Conservation (phyloP, 2,888 invertebrate genomes). For the Lacanobia wlatinum region DNA sequence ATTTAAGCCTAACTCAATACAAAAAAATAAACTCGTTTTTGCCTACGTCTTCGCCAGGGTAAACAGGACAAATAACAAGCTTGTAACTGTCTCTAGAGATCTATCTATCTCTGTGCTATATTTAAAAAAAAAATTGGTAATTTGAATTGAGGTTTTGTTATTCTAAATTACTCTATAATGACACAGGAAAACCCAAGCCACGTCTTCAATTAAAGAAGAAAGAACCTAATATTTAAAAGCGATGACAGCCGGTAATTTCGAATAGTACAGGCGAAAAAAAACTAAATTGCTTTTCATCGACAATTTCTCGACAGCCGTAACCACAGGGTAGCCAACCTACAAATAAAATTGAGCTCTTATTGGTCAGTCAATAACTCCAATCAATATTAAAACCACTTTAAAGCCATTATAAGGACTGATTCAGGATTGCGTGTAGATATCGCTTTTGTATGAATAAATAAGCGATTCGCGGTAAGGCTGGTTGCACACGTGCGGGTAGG, state of each 20-base stretch:
- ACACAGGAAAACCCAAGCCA: background rate
- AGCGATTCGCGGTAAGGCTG: slow-evolving; percentile 65
- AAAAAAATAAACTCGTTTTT: background rate
- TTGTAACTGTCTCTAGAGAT: too few species aligned
- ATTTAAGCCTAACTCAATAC: too few species aligned
- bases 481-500: slow-evolving; percentile 66
- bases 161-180: background rate
- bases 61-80: too few species aligned
- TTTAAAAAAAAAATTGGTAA: background rate
- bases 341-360: slow-evolving; percentile 52
- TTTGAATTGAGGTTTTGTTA: background rate
- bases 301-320: slow-evolving; percentile 33
- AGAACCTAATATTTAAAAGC: background rate
- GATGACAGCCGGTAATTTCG: background rate
- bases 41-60: background rate
- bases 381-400: slow-evolving; percentile 68
- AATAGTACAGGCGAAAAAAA: slow-evolving; percentile 14
- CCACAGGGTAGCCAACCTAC: slow-evolving; percentile 31
- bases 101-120: too few species aligned
- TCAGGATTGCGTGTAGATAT: slow-evolving; percentile 68
- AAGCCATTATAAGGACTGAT: slow-evolving; percentile 65
- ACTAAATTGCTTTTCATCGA: slow-evolving; percentile 12
- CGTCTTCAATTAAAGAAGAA: background rate
- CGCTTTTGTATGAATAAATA: slow-evolving; percentile 69
- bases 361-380: slow-evolving; percentile 57